These are phyloP conservation scores for Melanaphis sacchari DNA, from an alignment of 1,140 invertebrate genomes.

Conservation along the genomic window DNA sequence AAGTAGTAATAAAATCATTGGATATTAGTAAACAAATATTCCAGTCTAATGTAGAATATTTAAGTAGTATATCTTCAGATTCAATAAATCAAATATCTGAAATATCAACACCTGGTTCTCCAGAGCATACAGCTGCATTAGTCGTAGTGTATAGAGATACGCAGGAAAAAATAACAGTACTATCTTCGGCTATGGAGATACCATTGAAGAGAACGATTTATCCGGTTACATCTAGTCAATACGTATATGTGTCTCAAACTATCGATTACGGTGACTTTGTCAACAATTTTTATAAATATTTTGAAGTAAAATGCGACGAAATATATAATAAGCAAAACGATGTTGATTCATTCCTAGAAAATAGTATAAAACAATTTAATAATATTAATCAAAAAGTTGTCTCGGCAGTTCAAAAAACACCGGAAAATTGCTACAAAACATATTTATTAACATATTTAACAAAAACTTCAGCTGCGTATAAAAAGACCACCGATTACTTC, in stretches of 20 bases:
- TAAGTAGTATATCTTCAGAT: background rate
- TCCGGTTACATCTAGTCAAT: too few species aligned
- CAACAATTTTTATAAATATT: background rate
- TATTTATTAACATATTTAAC: background rate
- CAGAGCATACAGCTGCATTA: background rate
- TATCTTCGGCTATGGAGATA: background rate
- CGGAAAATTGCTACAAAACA: background rate
- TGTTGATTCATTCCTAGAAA: background rate
- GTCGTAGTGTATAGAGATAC: background rate
- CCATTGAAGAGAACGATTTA: background rate
- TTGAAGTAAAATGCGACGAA: background rate
- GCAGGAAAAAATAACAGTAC: background rate
- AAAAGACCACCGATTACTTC: background rate
- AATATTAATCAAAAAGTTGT: background rate
- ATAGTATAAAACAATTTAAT: background rate
- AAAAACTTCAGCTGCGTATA: background rate
- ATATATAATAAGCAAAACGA: background rate
- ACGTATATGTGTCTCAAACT: background rate
- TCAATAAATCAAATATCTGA: background rate
- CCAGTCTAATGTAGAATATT: background rate
- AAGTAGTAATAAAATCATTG: background rate
- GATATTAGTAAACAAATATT: background rate
- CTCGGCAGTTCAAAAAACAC: too few species aligned
- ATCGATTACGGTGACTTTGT: background rate
- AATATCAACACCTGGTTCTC: background rate